Base-by-base conservation (phyloP, 2,113 vertebrate species). In the Synodontis membranacea region DNA sequence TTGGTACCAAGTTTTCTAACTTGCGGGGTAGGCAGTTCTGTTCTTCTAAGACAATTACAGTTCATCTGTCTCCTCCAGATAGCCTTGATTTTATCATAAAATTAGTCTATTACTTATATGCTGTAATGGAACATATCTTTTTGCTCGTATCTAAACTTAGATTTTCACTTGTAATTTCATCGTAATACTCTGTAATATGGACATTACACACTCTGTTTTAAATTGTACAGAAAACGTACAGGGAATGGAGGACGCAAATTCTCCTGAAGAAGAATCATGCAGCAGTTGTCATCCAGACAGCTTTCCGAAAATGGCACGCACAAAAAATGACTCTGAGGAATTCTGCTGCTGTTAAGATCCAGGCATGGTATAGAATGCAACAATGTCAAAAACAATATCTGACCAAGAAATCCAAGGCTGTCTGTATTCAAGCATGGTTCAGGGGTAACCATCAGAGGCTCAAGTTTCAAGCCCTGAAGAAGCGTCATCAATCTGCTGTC, bases 341-440 rank as follows among this genome's bases (percentile, higher is more conserved):
- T 0, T 82, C 72, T 0, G 95, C 97, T 31, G 96, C 96, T 28
- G 0, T 97, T 31, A 86, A 89, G 81, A 95, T 99, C 86, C 98
- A 99, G 86, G 91, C 97, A 1, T 97, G 96, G 96, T 99, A 95
- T 74, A 89, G 81, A 79, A 95, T 93, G 31, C 91, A 93, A 39
- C 89, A 7, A 58, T 74, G 88, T 48, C 81, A n/a, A 3, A 88
- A 80, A 91, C 87, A 92, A 86, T 95, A 92, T 87, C 89, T 79
- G 25, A 83, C 25, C 91, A 92, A 93, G 31, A 90, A 81, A 87
- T 72, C 89, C 56, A 95, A 87, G 87, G 88, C 90, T 0, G 42
- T 95, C 17, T 88, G 92, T 72, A 90, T 99, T 86, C 98, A 99
- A 90, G 95, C 97, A 44, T 92, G 89, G 31, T 97, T 92, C 87